Percentiles rank a stretch among this genome's conserved stretches.
phyloP scores from a whole-genome alignment of 23 tunicate genomes.

The Clavelina lepadiformis region DNA sequence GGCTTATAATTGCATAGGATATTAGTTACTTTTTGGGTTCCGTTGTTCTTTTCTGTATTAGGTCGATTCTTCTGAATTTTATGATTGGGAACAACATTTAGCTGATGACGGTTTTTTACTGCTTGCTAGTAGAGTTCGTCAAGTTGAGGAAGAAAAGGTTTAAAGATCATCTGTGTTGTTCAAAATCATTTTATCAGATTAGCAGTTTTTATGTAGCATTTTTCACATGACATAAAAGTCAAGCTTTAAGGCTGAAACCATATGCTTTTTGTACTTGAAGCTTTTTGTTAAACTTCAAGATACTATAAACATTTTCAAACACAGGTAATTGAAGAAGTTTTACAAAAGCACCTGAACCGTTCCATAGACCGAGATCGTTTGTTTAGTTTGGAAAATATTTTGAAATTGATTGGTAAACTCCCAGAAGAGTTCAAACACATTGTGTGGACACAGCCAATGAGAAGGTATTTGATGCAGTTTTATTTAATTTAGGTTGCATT shows the following conservation, averaged over 20 bases:
- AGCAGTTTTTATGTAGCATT: too few relatives aligned
- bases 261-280: too few relatives aligned
- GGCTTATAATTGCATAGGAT: too few relatives aligned
- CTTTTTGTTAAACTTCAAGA: too few relatives aligned
- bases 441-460: conserved; percentile 89
- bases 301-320: too few relatives aligned
- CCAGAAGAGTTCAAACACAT: conserved; percentile 57
- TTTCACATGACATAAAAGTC: too few relatives aligned
- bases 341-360: conserved; percentile 52
- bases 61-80: conserved; percentile 12
- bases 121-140: conserved; percentile 78
- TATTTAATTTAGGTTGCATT: not conserved
- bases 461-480: conserved; percentile 28
- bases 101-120: conserved; percentile 86
- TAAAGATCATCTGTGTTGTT: too few relatives aligned
- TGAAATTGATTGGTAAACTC: conserved; percentile 5
- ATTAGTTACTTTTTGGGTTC: too few relatives aligned
- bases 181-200: too few relatives aligned
- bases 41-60: not conserved
- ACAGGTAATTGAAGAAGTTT: conserved; percentile 59
- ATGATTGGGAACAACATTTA: conserved; percentile 89
- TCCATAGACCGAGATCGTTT: conserved; percentile 40
- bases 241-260: too few relatives aligned
- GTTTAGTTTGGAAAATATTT: conserved; percentile 36
- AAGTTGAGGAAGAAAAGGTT: conserved; percentile 67